A percentile compares a stretch with the other conserved stretches of the same genome.
These are phyloP conservation scores for Catagonus wagneri DNA, from an alignment of 2,113 vertebrate genomes.

Conservation along the genomic window DNA sequence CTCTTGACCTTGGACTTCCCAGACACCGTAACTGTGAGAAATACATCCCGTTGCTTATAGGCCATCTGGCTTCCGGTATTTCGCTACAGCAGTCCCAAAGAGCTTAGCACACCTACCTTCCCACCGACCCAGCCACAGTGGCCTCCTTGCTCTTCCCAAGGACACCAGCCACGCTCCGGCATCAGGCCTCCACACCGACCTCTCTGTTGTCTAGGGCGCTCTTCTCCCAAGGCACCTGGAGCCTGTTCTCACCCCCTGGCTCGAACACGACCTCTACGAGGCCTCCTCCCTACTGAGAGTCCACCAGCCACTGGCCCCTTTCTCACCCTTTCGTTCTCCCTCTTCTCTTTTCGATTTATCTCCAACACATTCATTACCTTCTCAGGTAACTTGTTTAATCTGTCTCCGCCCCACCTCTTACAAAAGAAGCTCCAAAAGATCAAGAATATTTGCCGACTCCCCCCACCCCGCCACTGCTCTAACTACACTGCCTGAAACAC, in stretches of 20 bases:
- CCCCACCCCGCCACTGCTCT: too few species aligned
- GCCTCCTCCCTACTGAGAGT: not conserved
- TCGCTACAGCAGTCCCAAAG: not conserved
- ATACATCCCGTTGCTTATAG: accelerated
- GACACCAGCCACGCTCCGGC: not conserved
- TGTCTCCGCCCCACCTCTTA: not conserved
- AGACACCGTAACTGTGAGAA: not conserved
- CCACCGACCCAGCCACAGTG: accelerated
- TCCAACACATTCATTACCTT: not conserved
- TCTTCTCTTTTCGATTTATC: not conserved
- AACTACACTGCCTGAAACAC: not conserved
- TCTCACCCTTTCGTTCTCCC: not conserved
- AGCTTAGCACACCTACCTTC: not conserved
- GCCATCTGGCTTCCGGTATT: not conserved
- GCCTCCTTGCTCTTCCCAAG: not conserved
- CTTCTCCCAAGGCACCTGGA: not conserved
- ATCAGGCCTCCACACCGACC: not conserved
- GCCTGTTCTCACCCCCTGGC: too few species aligned
- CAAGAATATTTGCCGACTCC: not conserved
- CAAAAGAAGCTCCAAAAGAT: not conserved
- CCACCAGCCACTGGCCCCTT: not conserved
- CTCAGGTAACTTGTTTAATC: not conserved
- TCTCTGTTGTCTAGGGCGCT: too few species aligned
- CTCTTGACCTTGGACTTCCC: not conserved
- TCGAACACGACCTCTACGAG: not conserved